Base-by-base conservation (phyloP, 2,113 vertebrate species). In the Hydrolagus affinis region DNA sequence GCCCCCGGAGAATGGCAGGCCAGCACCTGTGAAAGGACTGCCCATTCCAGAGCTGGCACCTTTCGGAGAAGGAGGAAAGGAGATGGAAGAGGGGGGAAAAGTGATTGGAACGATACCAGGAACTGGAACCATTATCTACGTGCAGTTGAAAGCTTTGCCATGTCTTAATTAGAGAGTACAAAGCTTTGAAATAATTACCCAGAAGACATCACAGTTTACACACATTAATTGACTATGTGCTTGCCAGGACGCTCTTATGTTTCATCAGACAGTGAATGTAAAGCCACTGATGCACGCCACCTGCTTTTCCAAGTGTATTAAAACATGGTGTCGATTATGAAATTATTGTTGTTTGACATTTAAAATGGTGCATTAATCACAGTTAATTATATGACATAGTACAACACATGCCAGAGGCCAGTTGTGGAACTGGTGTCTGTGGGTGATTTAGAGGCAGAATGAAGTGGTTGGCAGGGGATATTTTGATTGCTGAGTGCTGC, bases 341-440 rank as follows among this genome's bases (percentile, higher is more conserved):
- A 92, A 92, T 88, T 91, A 92, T 93, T 94, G 94, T 92, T 91
- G 92, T 93, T 95, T 93, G 90, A 93, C 93, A 91, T 91, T 91
- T 94, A 95, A 93, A 92, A 92, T 90, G 89, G 92, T 91, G 92
- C 95, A 95, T 97, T 96, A 96, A 96, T 97, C 94, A 95, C 91
- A 91, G 88, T 92, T 97, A 95, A 97, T 97, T 96, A 95, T 93
- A 93, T 85, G 87, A 90, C 90, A 89, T 91, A 91, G 92, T 90
- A 90, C 89, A 90, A 91, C 90, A 89, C 86, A 92, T 91, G 91
- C 90, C 88, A 87, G 89, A 90, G 91, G 91, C 92, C 89, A 89
- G 85, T 90, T 83, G 78, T 87, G 90, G 90, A 88, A 88, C 90
- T 90, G 88, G 90, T 86, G 90, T 91, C 89, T 73, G 6, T 92